A percentile compares a stretch with the other conserved stretches of the same genome.
Evolutionary conservation across 2,113 vertebrate species (phyloP).

Genomic region (Leptobrachium leishanense): DNA sequence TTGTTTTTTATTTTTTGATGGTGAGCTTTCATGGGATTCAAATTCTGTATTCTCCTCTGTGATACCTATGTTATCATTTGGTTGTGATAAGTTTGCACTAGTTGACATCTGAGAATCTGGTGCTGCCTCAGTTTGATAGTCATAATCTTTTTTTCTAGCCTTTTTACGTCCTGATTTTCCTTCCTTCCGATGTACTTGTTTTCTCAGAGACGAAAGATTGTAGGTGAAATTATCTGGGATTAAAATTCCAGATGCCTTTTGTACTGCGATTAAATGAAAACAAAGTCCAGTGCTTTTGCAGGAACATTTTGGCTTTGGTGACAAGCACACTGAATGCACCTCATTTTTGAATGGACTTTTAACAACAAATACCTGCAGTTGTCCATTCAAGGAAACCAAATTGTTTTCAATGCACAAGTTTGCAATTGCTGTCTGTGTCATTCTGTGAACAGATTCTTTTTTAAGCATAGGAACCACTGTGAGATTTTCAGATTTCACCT

Average conservation of each 20-base stretch:
- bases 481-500: neutral
- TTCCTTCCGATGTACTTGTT: neutral
- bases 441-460: neutral
- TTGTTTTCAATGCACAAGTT: neutral
- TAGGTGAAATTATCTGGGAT: neutral
- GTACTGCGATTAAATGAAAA: slow-evolving; percentile 12
- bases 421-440: slow-evolving; percentile 15
- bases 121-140: slow-evolving; percentile 16
- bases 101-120: slow-evolving; percentile 5
- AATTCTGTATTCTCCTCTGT: neutral
- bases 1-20: neutral
- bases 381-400: slow-evolving; percentile 9
- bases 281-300: slow-evolving; percentile 10
- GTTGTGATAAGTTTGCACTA: slow-evolving; percentile 1
- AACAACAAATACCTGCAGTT: slow-evolving; percentile 17
- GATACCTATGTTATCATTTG: neutral
- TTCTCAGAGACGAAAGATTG: neutral
- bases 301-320: slow-evolving; percentile 4
- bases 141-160: neutral
- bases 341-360: neutral
- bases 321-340: neutral
- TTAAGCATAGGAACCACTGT: neutral
- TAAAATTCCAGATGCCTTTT: neutral
- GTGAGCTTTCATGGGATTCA: neutral
- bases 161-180: slow-evolving; percentile 8